Evolutionary conservation across 2,113 vertebrate species (phyloP).

Genomic region (Brachyhypopomus gauderio): DNA sequence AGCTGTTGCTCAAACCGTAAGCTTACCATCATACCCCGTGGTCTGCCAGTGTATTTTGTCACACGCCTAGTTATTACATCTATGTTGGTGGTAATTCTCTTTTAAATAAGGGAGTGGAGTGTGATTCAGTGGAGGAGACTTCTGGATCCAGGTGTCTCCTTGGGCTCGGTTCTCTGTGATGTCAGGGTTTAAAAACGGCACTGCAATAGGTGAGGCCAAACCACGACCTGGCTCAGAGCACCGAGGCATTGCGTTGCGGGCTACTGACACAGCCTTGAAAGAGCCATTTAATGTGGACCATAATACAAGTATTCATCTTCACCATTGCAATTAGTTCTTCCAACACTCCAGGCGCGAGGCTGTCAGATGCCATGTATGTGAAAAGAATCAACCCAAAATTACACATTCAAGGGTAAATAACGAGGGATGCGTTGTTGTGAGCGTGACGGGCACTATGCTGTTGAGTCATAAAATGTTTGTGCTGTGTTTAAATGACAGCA

Average conservation of each 20-base stretch:
- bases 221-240: slow-evolving; percentile 3
- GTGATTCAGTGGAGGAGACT: slow-evolving; percentile 65
- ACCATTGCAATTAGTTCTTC: slow-evolving; percentile 48
- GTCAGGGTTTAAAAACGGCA: slow-evolving; percentile 36
- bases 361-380: slow-evolving; percentile 26
- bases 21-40: slow-evolving; percentile 61
- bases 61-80: slow-evolving; percentile 73
- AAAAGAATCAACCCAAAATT: slow-evolving; percentile 31
- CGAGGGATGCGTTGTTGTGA: slow-evolving; percentile 11
- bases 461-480: slow-evolving; percentile 31
- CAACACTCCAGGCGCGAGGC: slow-evolving; percentile 37
- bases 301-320: slow-evolving; percentile 50
- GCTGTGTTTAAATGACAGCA: slow-evolving; percentile 20
- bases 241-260: slow-evolving; percentile 33
- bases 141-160: slow-evolving; percentile 67
- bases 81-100: slow-evolving; percentile 69
- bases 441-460: neutral
- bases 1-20: slow-evolving; percentile 71
- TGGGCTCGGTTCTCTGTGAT: slow-evolving; percentile 37
- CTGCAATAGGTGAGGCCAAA: neutral
- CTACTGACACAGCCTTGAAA: slow-evolving; percentile 37
- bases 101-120: slow-evolving; percentile 66
- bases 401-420: slow-evolving; percentile 27
- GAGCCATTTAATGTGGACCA: slow-evolving; percentile 22
- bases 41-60: slow-evolving; percentile 65